Conservation (phyloP, 2,888 invertebrate genomes). For the Leptinotarsa rubiginosa region DNA sequence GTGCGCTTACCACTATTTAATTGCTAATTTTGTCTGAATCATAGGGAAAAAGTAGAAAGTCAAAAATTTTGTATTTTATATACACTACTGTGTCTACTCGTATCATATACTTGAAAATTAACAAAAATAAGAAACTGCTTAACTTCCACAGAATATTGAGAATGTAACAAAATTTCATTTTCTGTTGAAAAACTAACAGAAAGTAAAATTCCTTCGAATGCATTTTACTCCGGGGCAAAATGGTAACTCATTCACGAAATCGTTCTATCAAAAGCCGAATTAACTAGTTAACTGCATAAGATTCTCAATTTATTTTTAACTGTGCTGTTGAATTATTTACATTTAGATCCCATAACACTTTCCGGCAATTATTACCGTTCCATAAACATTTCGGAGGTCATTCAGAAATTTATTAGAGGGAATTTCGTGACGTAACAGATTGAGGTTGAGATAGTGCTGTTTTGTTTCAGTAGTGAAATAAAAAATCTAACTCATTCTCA, state of each 20-base stretch:
- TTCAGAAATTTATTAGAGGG: conserved; percentile 22
- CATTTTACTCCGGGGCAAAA: too few species aligned
- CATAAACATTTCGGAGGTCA: conserved; percentile 31
- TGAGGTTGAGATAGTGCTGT: not conserved
- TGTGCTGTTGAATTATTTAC: conserved; percentile 33
- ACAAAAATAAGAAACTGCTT: too few species aligned
- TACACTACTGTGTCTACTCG: too few species aligned
- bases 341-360: conserved; percentile 27
- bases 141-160: too few species aligned
- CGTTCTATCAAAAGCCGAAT: conserved; percentile 7
- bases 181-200: not conserved
- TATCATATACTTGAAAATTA: too few species aligned
- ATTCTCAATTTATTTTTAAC: conserved; percentile 26
- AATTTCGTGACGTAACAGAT: conserved; percentile 26
- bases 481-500: not conserved
- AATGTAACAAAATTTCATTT: not conserved
- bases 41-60: too few species aligned
- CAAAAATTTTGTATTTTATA: too few species aligned
- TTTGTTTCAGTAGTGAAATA: not conserved
- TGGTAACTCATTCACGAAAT: not conserved
- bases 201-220: too few species aligned
- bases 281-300: conserved; percentile 17
- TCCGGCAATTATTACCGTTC: conserved; percentile 24
- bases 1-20: too few species aligned
- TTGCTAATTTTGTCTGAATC: too few species aligned